Evolutionary conservation across 2,888 invertebrate species (phyloP), one percentile per base, ranked within the genome.

Genomic region (Proisotoma minuta): DNA sequence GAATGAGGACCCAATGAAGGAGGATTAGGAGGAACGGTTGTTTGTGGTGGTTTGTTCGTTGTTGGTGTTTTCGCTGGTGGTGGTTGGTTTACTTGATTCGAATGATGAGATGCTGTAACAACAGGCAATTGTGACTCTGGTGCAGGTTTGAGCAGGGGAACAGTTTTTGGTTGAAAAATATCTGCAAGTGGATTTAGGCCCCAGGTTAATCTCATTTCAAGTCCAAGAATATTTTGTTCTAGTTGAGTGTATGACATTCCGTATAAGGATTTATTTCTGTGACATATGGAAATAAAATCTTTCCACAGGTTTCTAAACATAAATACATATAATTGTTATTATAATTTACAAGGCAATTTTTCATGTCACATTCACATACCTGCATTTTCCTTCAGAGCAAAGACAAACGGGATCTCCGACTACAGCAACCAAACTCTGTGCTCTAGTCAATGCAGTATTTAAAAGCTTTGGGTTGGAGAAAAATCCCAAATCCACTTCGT

Each of bases 391-490:
- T 53, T 89, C 83, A 0, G 89, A 87, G 74, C 89, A 87, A 10
- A 91, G 79, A 0, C 89, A 88, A 1, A 90, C 84, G 0, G 91
- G 90, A 79, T 91, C 91, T 0, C 91, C 91, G 1, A 91, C 87
- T 15, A 91, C 89, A 2, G 88, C 88, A 0, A 91, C 89, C 52
- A 90, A 78, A 73, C 88, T 87, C 78, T 89, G 89, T 0, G 91
- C 90, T 62, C 91, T 81, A 1, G 85, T 91, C 56, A 91, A 87
- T 0, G 91, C 91, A 0, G 91, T 91, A 76, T 90, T 91, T 26
- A 91, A 77, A 3, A 91, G 81, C 75, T 89, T 87, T 0, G 87
- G 86, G 77, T 90, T 89, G 26, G 89, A 89, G 48, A 91, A 78
- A 76, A 91, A 91, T 0, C 90, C 89, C 75, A 87, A 88, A 76